These are phyloP conservation scores for Oriolus oriolus DNA, from an alignment of 2,113 vertebrate species.

Conservation along the genomic window DNA sequence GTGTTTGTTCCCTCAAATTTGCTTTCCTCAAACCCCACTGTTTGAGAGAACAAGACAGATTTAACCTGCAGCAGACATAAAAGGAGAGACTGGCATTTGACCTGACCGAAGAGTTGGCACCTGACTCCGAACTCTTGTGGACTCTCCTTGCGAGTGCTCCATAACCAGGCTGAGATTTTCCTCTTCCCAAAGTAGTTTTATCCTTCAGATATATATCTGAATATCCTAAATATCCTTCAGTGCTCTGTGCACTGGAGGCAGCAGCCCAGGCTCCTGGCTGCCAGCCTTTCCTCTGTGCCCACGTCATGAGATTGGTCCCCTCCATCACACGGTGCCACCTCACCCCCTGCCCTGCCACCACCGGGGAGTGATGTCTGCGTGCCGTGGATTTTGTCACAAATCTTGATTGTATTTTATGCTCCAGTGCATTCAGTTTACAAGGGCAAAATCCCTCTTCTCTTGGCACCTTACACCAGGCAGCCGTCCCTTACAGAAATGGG, in stretches of 20 bases:
- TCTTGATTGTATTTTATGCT: constrained; percentile 32
- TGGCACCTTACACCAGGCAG: background rate
- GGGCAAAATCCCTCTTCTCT: background rate
- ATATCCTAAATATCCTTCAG: too few relatives aligned
- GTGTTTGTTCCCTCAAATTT: background rate
- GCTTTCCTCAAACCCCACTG: background rate
- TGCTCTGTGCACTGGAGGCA: background rate
- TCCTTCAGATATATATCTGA: too few relatives aligned
- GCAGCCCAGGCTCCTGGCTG: background rate
- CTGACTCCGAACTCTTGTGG: accelerated
- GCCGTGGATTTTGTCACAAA: constrained; percentile 1
- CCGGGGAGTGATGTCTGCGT: background rate
- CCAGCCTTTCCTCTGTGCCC: background rate
- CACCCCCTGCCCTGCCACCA: accelerated
- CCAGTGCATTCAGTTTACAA: constrained; percentile 3
- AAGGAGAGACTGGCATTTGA: background rate
- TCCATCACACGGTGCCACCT: background rate
- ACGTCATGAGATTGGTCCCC: background rate
- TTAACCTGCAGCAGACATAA: background rate
- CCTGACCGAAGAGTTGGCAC: background rate
- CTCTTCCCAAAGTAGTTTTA: background rate
- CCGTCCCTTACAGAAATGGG: background rate
- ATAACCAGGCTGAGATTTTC: background rate
- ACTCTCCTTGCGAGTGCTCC: background rate
- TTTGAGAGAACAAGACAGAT: background rate